phyloP scores from a whole-genome alignment of 2,888 invertebrate species.

The Dorcus hopei region DNA sequence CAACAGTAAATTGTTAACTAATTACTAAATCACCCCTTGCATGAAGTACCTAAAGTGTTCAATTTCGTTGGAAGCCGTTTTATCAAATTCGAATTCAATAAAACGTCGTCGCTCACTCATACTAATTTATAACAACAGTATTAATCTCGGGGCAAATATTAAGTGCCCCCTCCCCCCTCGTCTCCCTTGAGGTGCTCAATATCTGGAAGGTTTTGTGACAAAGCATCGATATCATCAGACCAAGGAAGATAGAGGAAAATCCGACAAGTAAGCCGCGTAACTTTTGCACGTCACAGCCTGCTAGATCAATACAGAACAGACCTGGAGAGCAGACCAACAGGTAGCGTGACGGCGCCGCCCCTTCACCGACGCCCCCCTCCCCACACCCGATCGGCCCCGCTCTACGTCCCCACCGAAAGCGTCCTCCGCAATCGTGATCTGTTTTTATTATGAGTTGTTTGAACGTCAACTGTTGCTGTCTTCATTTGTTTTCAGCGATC shows the following conservation, averaged over 20 bases:
- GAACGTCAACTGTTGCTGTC: conserved; percentile 23
- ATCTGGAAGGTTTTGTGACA: not conserved
- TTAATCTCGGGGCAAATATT: no score
- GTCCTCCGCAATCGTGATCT: conserved; percentile 9
- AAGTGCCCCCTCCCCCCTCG: no score
- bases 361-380: conserved; percentile 10
- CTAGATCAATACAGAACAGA: conserved; percentile 38
- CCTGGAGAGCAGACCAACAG: conserved; percentile 40
- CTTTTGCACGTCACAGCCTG: conserved; percentile 34
- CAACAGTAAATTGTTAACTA: no score
- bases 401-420: conserved; percentile 16
- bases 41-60: no score
- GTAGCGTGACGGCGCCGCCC: conserved; percentile 37
- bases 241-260: conserved; percentile 20
- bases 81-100: no score
- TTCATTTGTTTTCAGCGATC: conserved; percentile 7
- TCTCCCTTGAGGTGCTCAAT: no score
- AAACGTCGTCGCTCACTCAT: no score
- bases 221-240: not conserved
- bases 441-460: conserved; percentile 12
- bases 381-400: conserved; percentile 17
- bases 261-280: conserved; percentile 31
- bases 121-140: no score
- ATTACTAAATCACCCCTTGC: no score
- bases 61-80: no score